Base-by-base conservation (phyloP, 2,888 invertebrate genomes). In the Isotomurus palustris region DNA sequence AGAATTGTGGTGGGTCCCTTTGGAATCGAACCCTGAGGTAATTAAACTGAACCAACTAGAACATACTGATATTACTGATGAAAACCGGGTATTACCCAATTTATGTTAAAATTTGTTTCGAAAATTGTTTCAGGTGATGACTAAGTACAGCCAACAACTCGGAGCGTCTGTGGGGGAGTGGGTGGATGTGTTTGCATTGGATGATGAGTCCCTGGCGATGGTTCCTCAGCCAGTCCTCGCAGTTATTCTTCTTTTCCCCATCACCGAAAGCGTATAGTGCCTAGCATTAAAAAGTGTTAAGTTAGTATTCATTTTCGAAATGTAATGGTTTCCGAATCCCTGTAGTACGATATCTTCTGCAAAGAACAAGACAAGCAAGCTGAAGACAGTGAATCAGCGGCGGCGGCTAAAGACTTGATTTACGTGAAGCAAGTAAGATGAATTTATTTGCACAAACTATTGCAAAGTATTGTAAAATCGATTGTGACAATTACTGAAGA, bases 121-220 rank as follows among this genome's bases (percentile, higher is more conserved):
- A 35, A n/a, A n/a, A n/a, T n/a, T n/a, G 2, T 52, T 27, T 27
- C 41, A 57, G 57, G 57, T 57, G 4, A 32, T 57, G 25, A 57
- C 57, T 1, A 57, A 89, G 81, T 90, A 88, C 75, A 80, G 88
- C 61, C 82, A 84, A 70, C 84, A 85, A 73, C 76, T 93, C 72
- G 95, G 95, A 38, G 89, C 93, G 54, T 83, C 87, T 50, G 82
- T 84, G 70, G 93, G 88, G 85, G 82, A 83, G 66, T 81, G 96
- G 62, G 84, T 86, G n/a, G 97, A 99, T 79, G 90, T 99, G 6
- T 90, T 87, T 76, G 91, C 94, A 0, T 79, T 96, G 69, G 97
- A 97, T 64, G 80, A 84, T 2, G 95, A 95, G 67, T 80, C 91
- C 73, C 79, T 97, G 53, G 83, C 84, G 10, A 87, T 89, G 82